A percentile compares a stretch with the other conserved stretches of the same genome.
Evolutionary conservation across 2,888 invertebrate species (phyloP).

Genomic region (Noctua janthe): DNA sequence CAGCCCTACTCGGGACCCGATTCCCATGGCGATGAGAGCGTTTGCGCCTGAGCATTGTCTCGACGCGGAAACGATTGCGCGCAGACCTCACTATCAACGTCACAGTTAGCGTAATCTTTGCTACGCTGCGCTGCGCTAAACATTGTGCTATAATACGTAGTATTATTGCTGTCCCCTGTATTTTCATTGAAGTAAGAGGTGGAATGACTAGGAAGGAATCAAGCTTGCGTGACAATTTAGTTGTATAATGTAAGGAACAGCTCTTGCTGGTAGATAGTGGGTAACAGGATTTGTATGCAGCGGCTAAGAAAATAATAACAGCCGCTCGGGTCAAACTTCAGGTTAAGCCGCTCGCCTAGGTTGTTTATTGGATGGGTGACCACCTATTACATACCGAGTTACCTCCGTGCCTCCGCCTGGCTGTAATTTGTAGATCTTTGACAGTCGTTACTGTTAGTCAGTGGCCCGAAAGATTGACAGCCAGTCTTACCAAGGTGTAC

Average conservation of each 20-base stretch:
- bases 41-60: slow-evolving; percentile 82
- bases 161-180: slow-evolving; percentile 55
- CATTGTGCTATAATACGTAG: slow-evolving; percentile 54
- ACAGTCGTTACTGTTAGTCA: neutral
- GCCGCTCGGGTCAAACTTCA: neutral
- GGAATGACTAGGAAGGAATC: neutral
- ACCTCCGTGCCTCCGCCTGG: neutral
- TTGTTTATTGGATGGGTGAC: neutral
- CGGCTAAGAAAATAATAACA: neutral
- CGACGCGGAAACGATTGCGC: slow-evolving; percentile 78
- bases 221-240: slow-evolving; percentile 14
- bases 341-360: neutral
- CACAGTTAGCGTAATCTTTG: slow-evolving; percentile 69
- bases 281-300: neutral
- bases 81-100: slow-evolving; percentile 67
- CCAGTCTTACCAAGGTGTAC: neutral
- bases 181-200: slow-evolving; percentile 28
- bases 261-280: neutral
- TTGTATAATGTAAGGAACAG: neutral
- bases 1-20: slow-evolving; percentile 67
- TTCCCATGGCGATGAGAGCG: slow-evolving; percentile 85
- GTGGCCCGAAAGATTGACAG: neutral
- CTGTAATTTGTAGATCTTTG: neutral
- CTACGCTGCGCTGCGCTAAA: slow-evolving; percentile 54
- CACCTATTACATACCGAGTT: neutral